phyloP scores from a whole-genome alignment of 2,888 invertebrate species.

The Baccha elongata region DNA sequence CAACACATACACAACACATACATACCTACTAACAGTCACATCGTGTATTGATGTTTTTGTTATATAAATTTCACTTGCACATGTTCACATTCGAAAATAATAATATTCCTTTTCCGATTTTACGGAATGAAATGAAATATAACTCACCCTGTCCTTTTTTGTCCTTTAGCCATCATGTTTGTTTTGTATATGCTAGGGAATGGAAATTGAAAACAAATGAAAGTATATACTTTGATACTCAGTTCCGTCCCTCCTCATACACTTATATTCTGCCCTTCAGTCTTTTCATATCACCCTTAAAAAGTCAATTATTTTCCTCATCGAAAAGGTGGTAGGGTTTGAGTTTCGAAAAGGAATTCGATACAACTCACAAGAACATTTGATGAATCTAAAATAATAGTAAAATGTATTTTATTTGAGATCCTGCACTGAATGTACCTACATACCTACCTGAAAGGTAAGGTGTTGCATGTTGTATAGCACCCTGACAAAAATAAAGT shows the following conservation, averaged over 20 bases:
- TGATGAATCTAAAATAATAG: conserved; percentile 8
- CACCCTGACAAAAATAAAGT: conserved; percentile 22
- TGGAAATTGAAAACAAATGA: conserved; percentile 42
- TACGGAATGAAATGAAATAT: conserved; percentile 37
- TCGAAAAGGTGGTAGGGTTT: conserved; percentile 5
- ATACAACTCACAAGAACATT: conserved; percentile 30
- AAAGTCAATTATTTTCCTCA: conserved; percentile 56
- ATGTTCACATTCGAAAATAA: conserved; percentile 69
- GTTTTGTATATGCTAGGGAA: not conserved
- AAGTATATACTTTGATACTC: conserved; percentile 55
- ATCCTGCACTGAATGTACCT: conserved; percentile 13
- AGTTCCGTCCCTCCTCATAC: conserved; percentile 3
- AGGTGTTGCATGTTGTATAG: conserved; percentile 26
- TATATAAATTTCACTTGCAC: conserved; percentile 64
- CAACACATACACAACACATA: not conserved
- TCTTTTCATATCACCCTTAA: conserved; percentile 47
- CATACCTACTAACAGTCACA: not conserved
- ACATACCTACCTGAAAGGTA: conserved; percentile 37
- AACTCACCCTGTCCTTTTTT: conserved; percentile 32
- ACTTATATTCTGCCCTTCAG: not conserved
- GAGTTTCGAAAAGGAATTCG: conserved; percentile 15
- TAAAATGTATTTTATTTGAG: conserved; percentile 40
- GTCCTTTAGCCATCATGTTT: too few relatives aligned
- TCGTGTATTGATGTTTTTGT: not conserved
- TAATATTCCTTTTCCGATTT: conserved; percentile 46